Conservation (phyloP, 35 echinoderm and acorn worm genomes). For the Apostichopus californicus region DNA sequence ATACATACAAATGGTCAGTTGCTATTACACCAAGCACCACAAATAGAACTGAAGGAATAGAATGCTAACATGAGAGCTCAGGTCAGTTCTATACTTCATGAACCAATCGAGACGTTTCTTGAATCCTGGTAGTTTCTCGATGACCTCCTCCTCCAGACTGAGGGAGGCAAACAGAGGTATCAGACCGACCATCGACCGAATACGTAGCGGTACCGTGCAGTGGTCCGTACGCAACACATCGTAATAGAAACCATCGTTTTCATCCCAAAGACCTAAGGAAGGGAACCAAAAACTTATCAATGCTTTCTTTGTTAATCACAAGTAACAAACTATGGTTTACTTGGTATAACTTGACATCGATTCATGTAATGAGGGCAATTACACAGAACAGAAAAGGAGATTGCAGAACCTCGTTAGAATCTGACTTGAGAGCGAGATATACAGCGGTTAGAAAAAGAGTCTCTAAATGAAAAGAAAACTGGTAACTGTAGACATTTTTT, state of each 20-base stretch:
- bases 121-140: conserved; percentile 84
- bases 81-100: conserved; percentile 89
- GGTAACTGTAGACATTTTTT: too few species aligned
- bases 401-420: too few species aligned
- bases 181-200: conserved; percentile 94
- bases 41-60: conserved; percentile 76
- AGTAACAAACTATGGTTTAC: too few species aligned
- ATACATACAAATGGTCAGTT: too few species aligned
- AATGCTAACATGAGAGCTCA: conserved; percentile 86
- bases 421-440: too few species aligned
- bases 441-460: too few species aligned
- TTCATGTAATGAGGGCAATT: too few species aligned
- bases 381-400: too few species aligned
- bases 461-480: too few species aligned
- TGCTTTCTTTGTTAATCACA: too few species aligned
- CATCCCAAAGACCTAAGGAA: conserved; percentile 23
- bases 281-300: not conserved
- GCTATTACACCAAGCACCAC: conserved; percentile 54
- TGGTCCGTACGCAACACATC: conserved; percentile 79
- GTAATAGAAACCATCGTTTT: conserved; percentile 92
- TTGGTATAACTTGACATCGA: too few species aligned
- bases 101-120: conserved; percentile 92
- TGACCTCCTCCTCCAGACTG: conserved; percentile 79
- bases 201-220: conserved; percentile 80
- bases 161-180: conserved; percentile 92